These are phyloP conservation scores for Luehdorfia chinensis DNA, from an alignment of 1,140 invertebrate species.

Conservation along the genomic window DNA sequence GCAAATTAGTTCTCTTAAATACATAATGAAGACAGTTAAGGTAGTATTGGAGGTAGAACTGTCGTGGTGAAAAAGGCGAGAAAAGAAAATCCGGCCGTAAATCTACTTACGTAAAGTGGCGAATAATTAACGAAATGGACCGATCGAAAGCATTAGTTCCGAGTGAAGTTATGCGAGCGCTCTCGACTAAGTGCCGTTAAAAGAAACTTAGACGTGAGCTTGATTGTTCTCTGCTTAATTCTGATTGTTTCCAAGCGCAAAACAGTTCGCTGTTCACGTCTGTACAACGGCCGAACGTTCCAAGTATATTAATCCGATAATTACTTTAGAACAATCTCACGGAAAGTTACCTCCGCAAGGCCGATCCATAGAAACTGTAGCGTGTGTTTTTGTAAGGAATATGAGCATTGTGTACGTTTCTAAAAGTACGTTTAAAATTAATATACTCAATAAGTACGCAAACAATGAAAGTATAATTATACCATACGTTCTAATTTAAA, in stretches of 20 bases:
- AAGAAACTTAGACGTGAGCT: conserved; percentile 73
- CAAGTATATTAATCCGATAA: conserved; percentile 74
- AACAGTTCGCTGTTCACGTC: conserved; percentile 64
- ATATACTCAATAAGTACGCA: too few species aligned
- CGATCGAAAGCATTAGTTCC: conserved; percentile 73
- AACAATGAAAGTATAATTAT: too few species aligned
- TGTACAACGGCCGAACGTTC: conserved; percentile 55
- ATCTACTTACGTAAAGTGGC: conserved; percentile 76
- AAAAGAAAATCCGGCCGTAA: conserved; percentile 61
- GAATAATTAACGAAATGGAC: conserved; percentile 76
- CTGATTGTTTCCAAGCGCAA: conserved; percentile 70
- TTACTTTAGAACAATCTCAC: conserved; percentile 74
- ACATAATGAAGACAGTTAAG: conserved; percentile 41
- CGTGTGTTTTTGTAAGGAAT: conserved; percentile 56
- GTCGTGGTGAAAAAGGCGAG: conserved; percentile 30
- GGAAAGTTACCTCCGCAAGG: conserved; percentile 54
- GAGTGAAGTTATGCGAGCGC: conserved; percentile 67
- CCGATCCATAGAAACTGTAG: conserved; percentile 44
- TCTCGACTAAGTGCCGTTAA: conserved; percentile 69
- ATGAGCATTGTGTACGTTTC: too few species aligned
- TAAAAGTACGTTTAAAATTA: too few species aligned
- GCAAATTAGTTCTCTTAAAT: conserved; percentile 43
- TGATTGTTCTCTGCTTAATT: conserved; percentile 73
- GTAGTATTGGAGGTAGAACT: conserved; percentile 5
- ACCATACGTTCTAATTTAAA: too few species aligned